A percentile compares a stretch with the other conserved stretches of the same genome.
These are phyloP conservation scores for Pogonocherus hispidulus DNA, from an alignment of 2,888 invertebrate species.

Conservation along the genomic window DNA sequence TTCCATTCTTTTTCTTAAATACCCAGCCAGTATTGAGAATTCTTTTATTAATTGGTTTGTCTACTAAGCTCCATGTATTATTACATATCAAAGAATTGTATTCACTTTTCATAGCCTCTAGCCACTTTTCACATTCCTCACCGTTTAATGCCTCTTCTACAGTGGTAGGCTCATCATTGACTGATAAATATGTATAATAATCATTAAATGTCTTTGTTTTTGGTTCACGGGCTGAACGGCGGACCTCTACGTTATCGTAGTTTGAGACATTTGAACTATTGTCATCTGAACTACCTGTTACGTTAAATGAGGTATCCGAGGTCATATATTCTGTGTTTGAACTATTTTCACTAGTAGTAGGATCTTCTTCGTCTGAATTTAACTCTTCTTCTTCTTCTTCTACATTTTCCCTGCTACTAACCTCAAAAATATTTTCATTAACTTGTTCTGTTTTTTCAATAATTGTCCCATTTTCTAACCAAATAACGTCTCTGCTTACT, in stretches of 20 bases:
- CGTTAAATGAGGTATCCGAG: not conserved
- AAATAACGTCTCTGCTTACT: not conserved
- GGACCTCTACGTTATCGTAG: not conserved
- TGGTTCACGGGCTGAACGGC: not conserved
- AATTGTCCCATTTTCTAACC: not conserved
- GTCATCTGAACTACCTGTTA: not conserved
- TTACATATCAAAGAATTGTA: not conserved
- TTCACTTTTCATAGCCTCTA: not conserved
- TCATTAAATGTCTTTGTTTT: not conserved
- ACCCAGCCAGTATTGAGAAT: too few relatives aligned
- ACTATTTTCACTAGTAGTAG: not conserved
- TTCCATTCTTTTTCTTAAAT: constrained; percentile 6
- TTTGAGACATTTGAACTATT: too few relatives aligned
- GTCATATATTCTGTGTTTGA: not conserved
- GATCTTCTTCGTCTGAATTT: not conserved
- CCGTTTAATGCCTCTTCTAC: not conserved
- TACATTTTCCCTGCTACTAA: not conserved
- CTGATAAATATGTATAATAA: not conserved
- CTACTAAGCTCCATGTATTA: not conserved
- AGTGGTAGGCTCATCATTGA: not conserved
- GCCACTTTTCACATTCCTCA: not conserved
- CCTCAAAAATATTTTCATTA: not conserved
- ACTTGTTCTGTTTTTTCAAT: not conserved
- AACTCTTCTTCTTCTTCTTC: not conserved
- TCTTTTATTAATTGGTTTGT: too few relatives aligned